A percentile compares a stretch with the other conserved stretches of the same genome.
Evolutionary conservation across 2,888 invertebrate species (phyloP).

Genomic region (Orthonychiurus folsomi): DNA sequence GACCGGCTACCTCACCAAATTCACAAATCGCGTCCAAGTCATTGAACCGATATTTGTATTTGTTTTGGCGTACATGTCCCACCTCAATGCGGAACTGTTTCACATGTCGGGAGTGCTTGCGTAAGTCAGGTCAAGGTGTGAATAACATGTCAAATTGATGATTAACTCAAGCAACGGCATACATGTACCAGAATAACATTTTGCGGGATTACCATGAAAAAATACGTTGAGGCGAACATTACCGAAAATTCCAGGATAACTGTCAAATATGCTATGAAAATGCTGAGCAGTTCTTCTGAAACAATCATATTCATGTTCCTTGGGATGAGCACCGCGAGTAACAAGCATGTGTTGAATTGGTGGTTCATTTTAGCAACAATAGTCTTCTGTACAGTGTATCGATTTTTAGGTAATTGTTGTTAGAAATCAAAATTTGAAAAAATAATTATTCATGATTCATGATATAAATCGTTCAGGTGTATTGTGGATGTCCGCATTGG

Average conservation of each 20-base stretch:
- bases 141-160: not conserved
- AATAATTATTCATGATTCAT: not conserved
- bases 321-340: slow-evolving; percentile 92
- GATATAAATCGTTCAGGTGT: not conserved
- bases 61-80: slow-evolving; percentile 94
- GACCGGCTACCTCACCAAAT: slow-evolving; percentile 89
- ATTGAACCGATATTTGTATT: slow-evolving; percentile 98
- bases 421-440: not conserved
- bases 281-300: slow-evolving; percentile 94
- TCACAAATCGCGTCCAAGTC: slow-evolving; percentile 88
- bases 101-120: slow-evolving; percentile 96
- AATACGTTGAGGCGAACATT: slow-evolving; percentile 95
- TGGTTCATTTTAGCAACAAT: slow-evolving; percentile 89
- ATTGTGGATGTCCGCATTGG: slow-evolving; percentile 47
- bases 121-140: slow-evolving; percentile 66
- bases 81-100: slow-evolving; percentile 95
- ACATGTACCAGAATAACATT: slow-evolving; percentile 80
- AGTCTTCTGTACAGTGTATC: slow-evolving; percentile 81
- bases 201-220: slow-evolving; percentile 98
- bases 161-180: no score
- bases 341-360: slow-evolving; percentile 89
- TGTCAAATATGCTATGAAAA: slow-evolving; percentile 97
- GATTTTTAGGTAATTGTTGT: slow-evolving; percentile 68
- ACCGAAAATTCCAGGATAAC: slow-evolving; percentile 96
- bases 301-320: slow-evolving; percentile 99